Evolutionary conservation across 2,888 invertebrate genomes (phyloP).

Genomic region (Mimumesa dahlbomi): DNA sequence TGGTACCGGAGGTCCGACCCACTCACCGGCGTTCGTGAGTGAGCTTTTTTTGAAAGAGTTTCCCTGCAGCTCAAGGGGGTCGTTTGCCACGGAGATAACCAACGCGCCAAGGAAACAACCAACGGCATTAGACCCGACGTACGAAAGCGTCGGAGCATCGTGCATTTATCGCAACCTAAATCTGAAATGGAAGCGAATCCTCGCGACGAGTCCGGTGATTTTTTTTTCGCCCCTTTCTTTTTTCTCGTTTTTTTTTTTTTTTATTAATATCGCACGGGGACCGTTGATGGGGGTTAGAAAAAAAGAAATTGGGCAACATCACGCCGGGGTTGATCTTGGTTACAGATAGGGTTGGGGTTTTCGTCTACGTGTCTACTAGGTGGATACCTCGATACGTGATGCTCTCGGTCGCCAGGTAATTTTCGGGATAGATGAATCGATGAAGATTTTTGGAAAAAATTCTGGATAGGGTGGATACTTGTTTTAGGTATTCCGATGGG

Average conservation of each 20-base stretch:
- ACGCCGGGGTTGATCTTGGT: too few relatives aligned
- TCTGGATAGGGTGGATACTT: too few relatives aligned
- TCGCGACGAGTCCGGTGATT: constrained; percentile 28
- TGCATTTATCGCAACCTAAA: constrained; percentile 63
- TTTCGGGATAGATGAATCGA: too few relatives aligned
- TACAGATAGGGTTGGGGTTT: too few relatives aligned
- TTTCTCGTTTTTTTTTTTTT: too few relatives aligned
- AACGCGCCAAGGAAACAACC: constrained; percentile 47
- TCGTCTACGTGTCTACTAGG: too few relatives aligned
- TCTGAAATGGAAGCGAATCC: constrained; percentile 60
- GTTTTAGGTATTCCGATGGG: too few relatives aligned
- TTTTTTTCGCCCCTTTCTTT: constrained; percentile 30
- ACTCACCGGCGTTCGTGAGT: constrained; percentile 19
- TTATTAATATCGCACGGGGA: constrained; percentile 18
- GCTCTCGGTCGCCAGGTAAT: too few relatives aligned
- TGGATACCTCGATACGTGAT: too few relatives aligned
- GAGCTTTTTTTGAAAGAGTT: constrained; percentile 40
- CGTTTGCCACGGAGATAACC: constrained; percentile 54
- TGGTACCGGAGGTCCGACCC: background rate
- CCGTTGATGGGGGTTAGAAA: background rate
- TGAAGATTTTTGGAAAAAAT: too few relatives aligned
- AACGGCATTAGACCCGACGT: constrained; percentile 13
- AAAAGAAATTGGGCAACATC: too few relatives aligned
- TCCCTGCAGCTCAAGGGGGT: constrained; percentile 21
- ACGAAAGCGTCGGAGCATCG: constrained; percentile 35